phyloP scores from a whole-genome alignment of 2,888 invertebrate species.

The Exocentrus adspersus region DNA sequence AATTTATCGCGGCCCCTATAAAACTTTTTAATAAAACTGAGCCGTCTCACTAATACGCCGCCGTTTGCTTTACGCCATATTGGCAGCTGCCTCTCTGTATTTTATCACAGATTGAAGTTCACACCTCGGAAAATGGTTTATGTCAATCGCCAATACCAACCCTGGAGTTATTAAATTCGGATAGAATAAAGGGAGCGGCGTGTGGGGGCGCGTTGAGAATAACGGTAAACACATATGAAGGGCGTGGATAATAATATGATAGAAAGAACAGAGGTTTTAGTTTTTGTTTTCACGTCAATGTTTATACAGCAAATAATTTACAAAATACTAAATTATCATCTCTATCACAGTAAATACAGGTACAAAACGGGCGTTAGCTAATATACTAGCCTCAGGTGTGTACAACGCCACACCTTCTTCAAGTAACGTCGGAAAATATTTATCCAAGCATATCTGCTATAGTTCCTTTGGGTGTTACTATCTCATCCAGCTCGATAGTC shows the following conservation, averaged over 20 bases:
- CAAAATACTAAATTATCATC: too few species aligned
- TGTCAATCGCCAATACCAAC: slow-evolving; percentile 11
- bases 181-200: too few species aligned
- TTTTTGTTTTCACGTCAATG: background rate
- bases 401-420: background rate
- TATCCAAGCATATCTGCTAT: background rate
- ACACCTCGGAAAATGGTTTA: slow-evolving; percentile 16
- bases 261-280: background rate
- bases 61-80: background rate
- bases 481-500: background rate
- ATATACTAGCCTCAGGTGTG: background rate
- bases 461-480: background rate
- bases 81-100: slow-evolving; percentile 11
- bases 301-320: too few species aligned
- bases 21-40: slow-evolving; percentile 7
- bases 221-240: slow-evolving; percentile 10
- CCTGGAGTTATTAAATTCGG: slow-evolving; percentile 14
- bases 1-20: background rate
- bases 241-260: background rate
- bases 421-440: background rate
- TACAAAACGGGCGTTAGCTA: background rate
- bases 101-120: slow-evolving; percentile 20
- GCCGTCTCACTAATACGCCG: background rate
- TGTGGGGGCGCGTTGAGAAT: background rate
- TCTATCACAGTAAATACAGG: too few species aligned